Conservation (phyloP, 2,797 vertebrate species). For the Muscicapa comitata region DNA sequence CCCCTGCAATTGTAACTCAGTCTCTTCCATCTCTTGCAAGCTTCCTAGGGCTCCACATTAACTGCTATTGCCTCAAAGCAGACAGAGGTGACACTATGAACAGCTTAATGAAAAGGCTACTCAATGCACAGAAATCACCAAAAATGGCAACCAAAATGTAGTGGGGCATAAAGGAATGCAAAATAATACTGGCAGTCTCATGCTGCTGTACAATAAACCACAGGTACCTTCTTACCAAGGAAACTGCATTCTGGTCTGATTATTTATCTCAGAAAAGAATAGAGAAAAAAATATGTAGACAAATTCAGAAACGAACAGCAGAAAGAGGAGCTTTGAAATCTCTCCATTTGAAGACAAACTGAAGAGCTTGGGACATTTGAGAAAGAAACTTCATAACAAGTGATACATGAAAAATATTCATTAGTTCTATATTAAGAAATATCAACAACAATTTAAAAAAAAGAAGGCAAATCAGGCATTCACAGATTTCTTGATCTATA, state of each 20-base stretch:
- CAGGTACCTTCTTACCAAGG: conserved; percentile 32
- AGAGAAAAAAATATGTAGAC: conserved; percentile 36
- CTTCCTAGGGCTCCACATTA: neutral
- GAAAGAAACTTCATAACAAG: conserved; percentile 6
- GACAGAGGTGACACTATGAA: conserved; percentile 42
- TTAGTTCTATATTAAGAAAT: neutral
- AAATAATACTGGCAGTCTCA: conserved; percentile 45
- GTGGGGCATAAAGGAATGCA: conserved; percentile 33
- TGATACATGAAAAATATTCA: neutral
- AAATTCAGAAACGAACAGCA: conserved; percentile 12
- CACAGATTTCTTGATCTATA: neutral
- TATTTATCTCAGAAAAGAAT: conserved; percentile 54
- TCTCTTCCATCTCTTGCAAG: neutral
- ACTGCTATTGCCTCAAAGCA: conserved; percentile 23
- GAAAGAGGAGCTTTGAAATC: neutral
- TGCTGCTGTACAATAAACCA: conserved; percentile 30
- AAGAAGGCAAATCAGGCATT: neutral
- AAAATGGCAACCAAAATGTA: conserved; percentile 40
- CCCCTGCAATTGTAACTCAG: neutral
- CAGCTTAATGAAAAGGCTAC: conserved; percentile 30
- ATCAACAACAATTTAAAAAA: neutral
- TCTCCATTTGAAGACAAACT: neutral
- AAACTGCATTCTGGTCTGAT: conserved; percentile 44
- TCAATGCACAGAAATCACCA: conserved; percentile 26
- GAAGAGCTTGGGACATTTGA: neutral